A percentile compares a stretch with the other conserved stretches of the same genome.
Conservation (phyloP, 2,113 vertebrate species). For the Centropus unirufus region DNA sequence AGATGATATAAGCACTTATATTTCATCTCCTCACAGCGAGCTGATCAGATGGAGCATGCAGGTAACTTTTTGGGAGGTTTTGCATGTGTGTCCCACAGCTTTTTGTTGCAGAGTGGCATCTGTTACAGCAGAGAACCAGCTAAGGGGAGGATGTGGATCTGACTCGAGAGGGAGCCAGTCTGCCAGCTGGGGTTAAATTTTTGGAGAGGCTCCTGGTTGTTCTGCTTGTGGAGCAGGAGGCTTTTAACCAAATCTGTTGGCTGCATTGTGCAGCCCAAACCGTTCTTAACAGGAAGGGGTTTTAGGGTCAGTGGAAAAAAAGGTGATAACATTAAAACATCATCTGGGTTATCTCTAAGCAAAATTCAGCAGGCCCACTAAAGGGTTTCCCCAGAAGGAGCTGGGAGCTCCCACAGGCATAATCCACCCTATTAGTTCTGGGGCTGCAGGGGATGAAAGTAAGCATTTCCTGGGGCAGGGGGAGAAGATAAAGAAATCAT, state of each 20-base stretch:
- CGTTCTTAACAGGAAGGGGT: background rate
- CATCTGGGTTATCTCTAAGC: background rate
- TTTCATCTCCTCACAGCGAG: background rate
- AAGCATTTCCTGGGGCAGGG: background rate
- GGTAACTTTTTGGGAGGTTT: background rate
- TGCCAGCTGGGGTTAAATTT: background rate
- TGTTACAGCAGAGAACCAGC: background rate
- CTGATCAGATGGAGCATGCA: rapidly evolving
- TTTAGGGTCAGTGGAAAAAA: background rate
- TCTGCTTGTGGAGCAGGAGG: background rate
- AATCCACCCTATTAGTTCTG: background rate
- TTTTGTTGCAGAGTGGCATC: background rate
- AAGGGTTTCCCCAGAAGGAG: background rate
- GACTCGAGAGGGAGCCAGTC: background rate
- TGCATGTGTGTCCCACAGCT: background rate
- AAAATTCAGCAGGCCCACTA: background rate
- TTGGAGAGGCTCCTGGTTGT: background rate
- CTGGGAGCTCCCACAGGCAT: background rate
- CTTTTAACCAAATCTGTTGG: background rate
- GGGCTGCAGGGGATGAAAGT: background rate
- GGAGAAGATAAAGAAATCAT: background rate
- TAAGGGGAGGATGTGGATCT: too few relatives aligned
- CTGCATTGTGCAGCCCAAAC: background rate
- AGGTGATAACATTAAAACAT: background rate
- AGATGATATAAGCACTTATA: background rate